These are phyloP conservation scores for Notiomystis cincta DNA, from an alignment of 2,113 vertebrate genomes.

Conservation along the genomic window DNA sequence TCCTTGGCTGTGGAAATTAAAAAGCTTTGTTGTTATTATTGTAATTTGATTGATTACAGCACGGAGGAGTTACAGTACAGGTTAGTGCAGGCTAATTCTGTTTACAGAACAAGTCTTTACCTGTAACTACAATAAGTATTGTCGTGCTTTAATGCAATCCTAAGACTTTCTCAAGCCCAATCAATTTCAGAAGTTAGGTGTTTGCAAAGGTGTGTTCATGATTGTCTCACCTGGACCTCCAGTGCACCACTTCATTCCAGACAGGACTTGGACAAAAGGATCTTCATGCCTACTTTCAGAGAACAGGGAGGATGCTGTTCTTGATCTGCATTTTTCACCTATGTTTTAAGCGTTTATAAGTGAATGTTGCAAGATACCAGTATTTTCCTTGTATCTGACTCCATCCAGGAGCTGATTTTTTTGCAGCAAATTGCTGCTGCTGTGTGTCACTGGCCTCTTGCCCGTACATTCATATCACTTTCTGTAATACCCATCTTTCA, in stretches of 20 bases:
- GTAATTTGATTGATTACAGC: background rate
- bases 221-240: background rate
- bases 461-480: background rate
- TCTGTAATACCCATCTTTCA: background rate
- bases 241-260: background rate
- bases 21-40: background rate
- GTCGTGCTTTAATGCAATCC: background rate
- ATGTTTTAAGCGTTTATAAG: background rate
- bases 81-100: background rate
- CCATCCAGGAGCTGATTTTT: background rate
- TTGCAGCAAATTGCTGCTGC: background rate
- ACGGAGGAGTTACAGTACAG: background rate
- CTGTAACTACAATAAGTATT: background rate
- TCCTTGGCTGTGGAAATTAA: background rate
- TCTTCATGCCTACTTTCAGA: background rate
- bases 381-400: background rate
- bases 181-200: background rate
- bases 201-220: background rate
- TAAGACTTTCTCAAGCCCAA: background rate
- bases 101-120: background rate
- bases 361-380: background rate
- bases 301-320: background rate
- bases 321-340: background rate
- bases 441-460: background rate
- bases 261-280: background rate